Evolutionary conservation across 2,113 vertebrate genomes (phyloP), one percentile per base, ranked within the genome.

Genomic region (Onychostruthus taczanowskii): DNA sequence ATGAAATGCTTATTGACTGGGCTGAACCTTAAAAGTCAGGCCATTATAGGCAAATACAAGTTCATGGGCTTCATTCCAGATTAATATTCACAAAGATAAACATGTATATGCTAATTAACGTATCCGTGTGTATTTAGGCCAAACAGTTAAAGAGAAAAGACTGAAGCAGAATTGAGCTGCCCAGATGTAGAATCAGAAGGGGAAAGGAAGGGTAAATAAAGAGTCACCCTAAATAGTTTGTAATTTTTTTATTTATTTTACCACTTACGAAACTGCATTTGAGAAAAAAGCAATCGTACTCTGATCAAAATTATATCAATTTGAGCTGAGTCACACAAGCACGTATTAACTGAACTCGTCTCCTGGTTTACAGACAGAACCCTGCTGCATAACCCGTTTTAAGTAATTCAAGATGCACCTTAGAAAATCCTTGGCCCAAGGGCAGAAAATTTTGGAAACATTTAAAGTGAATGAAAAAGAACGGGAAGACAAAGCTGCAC

Each of bases 1-100:
- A 84, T 84, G 81, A 95, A 93, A 91, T 62, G 49, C 73, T 84
- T 94, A 89, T 79, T 91, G 89, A 94, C 69, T 89, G 35, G n/a
- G 37, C 1, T 94, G 50, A 91, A 91, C 74, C 55, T 89, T 89
- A 58, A 46, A 89, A 96, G 74, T 82, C 84, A 79, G 62, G 52
- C 70, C n/a, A 73, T 76, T 91, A 90, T 53, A 96, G 66, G 80
- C 58, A 91, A 75, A 87, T 76, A 75, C 66, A 91, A 93, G 58
- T 76, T 93, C 59, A 43, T 35, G 72, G 84, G 74, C 89, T 95
- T 79, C 67, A 47, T 73, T 93, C 91, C 93, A 92, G 46, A 39
- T 50, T 59, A 56, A 89, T 84, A 94, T 66, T 87, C 81, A 79
- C 26, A 58, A 74, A 93, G 84, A 89, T 76, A 91, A 95, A 78